Evolutionary conservation across 37 sponge, comb jelly and placozoan species (phyloP), one percentile per base, ranked within the genome.

Genomic region (Diacarnus erythraeanus): DNA sequence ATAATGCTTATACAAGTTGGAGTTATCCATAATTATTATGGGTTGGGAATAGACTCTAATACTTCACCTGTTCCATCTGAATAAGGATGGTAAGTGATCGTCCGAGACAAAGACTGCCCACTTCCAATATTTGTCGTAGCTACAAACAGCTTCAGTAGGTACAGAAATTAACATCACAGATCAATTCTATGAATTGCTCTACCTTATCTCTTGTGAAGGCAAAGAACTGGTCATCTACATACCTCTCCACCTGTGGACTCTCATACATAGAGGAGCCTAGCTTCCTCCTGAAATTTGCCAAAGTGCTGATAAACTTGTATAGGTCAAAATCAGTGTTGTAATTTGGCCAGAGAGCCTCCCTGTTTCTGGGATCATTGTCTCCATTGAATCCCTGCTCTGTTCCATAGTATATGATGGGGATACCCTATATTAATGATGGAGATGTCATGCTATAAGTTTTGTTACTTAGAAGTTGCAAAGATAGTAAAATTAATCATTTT

Each of bases 331-430:
- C 70, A 2, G 67, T 74, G 43, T 93, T 72, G 75, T 80, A 93
- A 60, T 93, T 23, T 3, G 90, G 90, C 83, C 86, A 93, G 57
- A 93, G 58, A 18, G 82, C 57, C 71, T 88, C 90, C 27, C 93
- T 54, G 59, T 89, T 80, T 1, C 77, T 17, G 29, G 89, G 89
- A 64, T 89, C 89, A n/a, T 57, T 77, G 12, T 59, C 35, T 42
- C 93, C 93, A 71, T 43, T 51, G 58, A 79, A 93, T 1, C 70
- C 89, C 56, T 93, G 93, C 69, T 93, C 93, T 18, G 89, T 93
- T 31, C 93, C 93, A 56, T 93, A 93, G 63, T 93, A 93, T 9
- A 93, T 78, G 10, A 93, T 93, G 22, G 93, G 93, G 77, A 93
- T 93, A 38, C 90, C 90, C 91, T 90, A 65, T 57, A 70, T 37